Conservation (phyloP, 1,140 invertebrate genomes). For the Drosophila micromelanica region DNA sequence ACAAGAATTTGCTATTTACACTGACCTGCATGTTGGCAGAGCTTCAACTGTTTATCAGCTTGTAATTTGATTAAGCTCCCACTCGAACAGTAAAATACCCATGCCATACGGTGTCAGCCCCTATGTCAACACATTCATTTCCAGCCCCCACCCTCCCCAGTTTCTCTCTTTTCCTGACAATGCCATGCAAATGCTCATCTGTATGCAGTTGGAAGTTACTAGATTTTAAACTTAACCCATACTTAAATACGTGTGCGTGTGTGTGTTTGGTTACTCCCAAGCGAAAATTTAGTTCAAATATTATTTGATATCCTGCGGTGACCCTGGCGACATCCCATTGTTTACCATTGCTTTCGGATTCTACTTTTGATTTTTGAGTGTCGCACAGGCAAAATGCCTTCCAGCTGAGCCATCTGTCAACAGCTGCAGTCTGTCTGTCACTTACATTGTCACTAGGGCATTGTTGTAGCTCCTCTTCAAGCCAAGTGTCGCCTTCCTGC, state of each 20-base stretch:
- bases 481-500: constrained; percentile 11
- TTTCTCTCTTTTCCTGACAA: background rate
- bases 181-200: constrained; percentile 61
- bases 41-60: constrained; percentile 48
- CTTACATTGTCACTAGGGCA: constrained; percentile 59
- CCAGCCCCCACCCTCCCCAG: background rate
- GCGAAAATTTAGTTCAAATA: constrained; percentile 68
- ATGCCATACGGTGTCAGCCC: background rate
- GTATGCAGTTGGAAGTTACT: constrained; percentile 24
- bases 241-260: constrained; percentile 34
- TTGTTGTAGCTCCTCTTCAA: constrained; percentile 35
- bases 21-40: constrained; percentile 63
- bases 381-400: constrained; percentile 45
- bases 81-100: constrained; percentile 19
- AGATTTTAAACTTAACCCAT: constrained; percentile 50
- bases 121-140: constrained; percentile 48
- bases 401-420: constrained; percentile 53
- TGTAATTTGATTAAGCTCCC: constrained; percentile 68
- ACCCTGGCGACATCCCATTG: constrained; percentile 63
- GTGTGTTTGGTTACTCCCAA: constrained; percentile 1
- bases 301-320: constrained; percentile 76
- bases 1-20: constrained; percentile 70
- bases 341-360: constrained; percentile 67
- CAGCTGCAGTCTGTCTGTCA: constrained; percentile 54
- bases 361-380: constrained; percentile 70